Evolutionary conservation across 2,797 vertebrate species (phyloP).

Genomic region (Poeciliopsis presidionis): DNA sequence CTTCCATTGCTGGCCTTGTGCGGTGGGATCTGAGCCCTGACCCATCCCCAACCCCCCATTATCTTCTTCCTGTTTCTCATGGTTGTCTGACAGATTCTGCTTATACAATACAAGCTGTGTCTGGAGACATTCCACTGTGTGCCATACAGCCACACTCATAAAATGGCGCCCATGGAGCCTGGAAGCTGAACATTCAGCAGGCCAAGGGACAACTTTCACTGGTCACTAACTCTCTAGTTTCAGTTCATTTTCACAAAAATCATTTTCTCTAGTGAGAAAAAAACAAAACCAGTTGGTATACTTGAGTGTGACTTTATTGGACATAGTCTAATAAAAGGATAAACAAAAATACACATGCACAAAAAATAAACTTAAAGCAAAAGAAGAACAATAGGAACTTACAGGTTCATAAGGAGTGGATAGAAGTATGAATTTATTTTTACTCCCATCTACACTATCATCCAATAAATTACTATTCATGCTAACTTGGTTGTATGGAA

Average conservation of each 20-base stretch:
- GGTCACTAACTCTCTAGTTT: slow-evolving; percentile 6
- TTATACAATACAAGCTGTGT: slow-evolving; percentile 75
- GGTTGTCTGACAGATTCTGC: slow-evolving; percentile 67
- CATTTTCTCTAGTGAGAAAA: slow-evolving; percentile 1
- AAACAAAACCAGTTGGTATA: not conserved
- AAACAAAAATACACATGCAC: too few species aligned
- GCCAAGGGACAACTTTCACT: not conserved
- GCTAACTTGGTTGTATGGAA: too few species aligned
- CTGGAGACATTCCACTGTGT: slow-evolving; percentile 69
- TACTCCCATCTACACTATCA: too few species aligned
- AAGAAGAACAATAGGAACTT: too few species aligned
- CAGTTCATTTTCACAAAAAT: not conserved
- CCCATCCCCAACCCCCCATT: slow-evolving; percentile 68
- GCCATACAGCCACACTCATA: slow-evolving; percentile 43
- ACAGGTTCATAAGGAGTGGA: too few species aligned
- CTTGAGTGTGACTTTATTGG: not conserved
- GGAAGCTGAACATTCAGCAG: slow-evolving; percentile 10
- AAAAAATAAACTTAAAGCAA: too few species aligned
- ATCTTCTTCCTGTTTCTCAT: slow-evolving; percentile 75
- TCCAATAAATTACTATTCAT: too few species aligned
- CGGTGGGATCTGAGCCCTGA: slow-evolving; percentile 38
- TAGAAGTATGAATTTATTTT: too few species aligned
- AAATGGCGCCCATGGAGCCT: slow-evolving; percentile 30
- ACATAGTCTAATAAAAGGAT: too few species aligned
- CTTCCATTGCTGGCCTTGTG: slow-evolving; percentile 38